phyloP scores from a whole-genome alignment of 1,140 invertebrate genomes.

The Asbolus verrucosus region DNA sequence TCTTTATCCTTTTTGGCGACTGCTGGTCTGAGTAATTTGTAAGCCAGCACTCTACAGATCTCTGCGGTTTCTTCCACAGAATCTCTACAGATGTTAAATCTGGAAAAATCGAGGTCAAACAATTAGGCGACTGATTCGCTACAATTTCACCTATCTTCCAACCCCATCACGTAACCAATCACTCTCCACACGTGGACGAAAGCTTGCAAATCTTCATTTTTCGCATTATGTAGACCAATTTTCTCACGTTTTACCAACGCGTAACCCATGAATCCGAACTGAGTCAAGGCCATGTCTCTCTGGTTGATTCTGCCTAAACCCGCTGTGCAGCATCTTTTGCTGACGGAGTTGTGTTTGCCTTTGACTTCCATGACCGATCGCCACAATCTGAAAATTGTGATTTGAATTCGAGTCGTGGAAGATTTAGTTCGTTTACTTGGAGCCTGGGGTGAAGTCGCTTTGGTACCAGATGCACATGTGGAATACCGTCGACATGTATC shows the following conservation, averaged over 20 bases:
- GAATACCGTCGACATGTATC: conserved; percentile 80
- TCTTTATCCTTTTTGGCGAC: conserved; percentile 49
- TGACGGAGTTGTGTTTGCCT: conserved; percentile 73
- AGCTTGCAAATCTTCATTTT: conserved; percentile 76
- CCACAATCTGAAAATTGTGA: conserved; percentile 67
- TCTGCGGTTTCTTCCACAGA: conserved; percentile 60
- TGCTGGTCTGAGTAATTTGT: conserved; percentile 50
- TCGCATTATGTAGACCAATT: conserved; percentile 71
- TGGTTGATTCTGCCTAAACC: conserved; percentile 73
- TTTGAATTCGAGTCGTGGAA: no score
- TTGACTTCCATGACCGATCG: conserved; percentile 76
- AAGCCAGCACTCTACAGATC: conserved; percentile 57
- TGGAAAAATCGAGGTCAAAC: no score
- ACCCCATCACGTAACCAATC: conserved; percentile 83
- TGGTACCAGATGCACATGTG: conserved; percentile 82
- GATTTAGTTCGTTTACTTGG: conserved; percentile 65
- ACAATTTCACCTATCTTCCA: conserved; percentile 83
- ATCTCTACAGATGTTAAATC: conserved; percentile 62
- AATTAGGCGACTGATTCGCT: no score
- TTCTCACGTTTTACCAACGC: conserved; percentile 74
- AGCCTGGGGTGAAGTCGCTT: conserved; percentile 70
- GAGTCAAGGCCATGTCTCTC: conserved; percentile 85
- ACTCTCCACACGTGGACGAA: conserved; percentile 87
- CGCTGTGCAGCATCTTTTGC: conserved; percentile 64
- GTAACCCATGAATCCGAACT: conserved; percentile 89